Evolutionary conservation across 2,888 invertebrate genomes (phyloP), one percentile per base, ranked within the genome.

Genomic region (Idaea aversata): DNA sequence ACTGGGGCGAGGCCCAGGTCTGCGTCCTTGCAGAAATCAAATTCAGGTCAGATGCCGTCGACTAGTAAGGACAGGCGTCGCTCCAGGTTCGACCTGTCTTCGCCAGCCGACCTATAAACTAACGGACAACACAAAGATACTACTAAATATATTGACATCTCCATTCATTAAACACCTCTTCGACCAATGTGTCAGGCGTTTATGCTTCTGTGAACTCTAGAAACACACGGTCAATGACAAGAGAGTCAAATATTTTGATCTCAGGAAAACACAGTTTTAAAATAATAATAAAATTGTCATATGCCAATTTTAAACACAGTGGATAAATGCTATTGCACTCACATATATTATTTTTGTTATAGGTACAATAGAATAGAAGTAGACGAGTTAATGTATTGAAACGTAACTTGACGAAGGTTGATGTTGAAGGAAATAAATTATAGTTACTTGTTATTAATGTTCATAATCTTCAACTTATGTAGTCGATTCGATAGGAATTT

Each of bases 11-110:
- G 88, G 5, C 86, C 92, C 25, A 82, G 93, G 15, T 89, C 93
- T 5, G 81, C 91, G 1, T 93, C 93, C 4, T 73, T 93, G 63
- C 92, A 92, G 76, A 82, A 93, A 34, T 93, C 93, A 1, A 85
- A 89, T 13, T 93, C 93, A 0, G 91, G 90, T 25, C 90, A 91
- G 47, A 66, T 74, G 70, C 78, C 90, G 61, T 87, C 88, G 4
- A 82, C 83, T 34, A 77, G 86, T 65, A 77, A 85, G 57, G 91
- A 92, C 75, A 86, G 93, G 67, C 83, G 93, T 15, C 82, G 88
- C 64, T 93, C 93, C 3, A 79, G 91, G 59, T 83, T 89, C 68
- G 93, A 93, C 71, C 80, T 92, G 61, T 79, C 86, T 58, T 93
- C 93, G 59, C 90, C 89, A 59, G 84, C 88, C 58, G 91, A 91